phyloP scores from a whole-genome alignment of 1,140 invertebrate genomes.

The Dermatophagoides farinae region DNA sequence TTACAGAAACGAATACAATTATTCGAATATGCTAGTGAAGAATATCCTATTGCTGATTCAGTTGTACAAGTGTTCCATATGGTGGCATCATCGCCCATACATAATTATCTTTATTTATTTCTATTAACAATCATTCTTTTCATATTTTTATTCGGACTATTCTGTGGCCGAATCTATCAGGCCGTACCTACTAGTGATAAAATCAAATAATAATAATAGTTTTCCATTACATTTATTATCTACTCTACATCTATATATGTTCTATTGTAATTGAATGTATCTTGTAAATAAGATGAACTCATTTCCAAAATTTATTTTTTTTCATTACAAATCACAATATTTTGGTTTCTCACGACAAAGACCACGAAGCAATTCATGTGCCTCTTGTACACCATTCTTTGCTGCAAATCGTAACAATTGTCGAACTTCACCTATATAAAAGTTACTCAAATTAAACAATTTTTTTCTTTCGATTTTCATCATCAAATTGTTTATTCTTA shows the following conservation, averaged over 20 bases:
- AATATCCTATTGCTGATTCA: constrained; percentile 35
- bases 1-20: constrained; percentile 59
- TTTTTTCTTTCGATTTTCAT: not conserved
- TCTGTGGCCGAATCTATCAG: constrained; percentile 54
- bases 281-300: no score
- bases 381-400: constrained; percentile 19
- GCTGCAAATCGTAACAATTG: constrained; percentile 20
- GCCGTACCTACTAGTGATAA: constrained; percentile 40
- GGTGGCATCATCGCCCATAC: constrained; percentile 45
- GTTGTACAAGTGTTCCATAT: constrained; percentile 45
- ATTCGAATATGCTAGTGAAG: constrained; percentile 60
- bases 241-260: no score
- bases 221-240: not conserved
- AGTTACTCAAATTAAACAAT: not conserved
- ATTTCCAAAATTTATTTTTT: no score
- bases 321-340: constrained; percentile 17
- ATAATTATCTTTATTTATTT: constrained; percentile 51
- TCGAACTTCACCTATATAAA: constrained; percentile 24
- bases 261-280: no score
- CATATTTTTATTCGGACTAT: constrained; percentile 57
- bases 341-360: constrained; percentile 18
- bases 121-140: constrained; percentile 44
- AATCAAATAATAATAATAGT: constrained; percentile 36
- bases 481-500: constrained; percentile 27
- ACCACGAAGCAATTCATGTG: constrained; percentile 17